Base-by-base conservation (phyloP, 2,113 vertebrate species). In the Zingel zingel region DNA sequence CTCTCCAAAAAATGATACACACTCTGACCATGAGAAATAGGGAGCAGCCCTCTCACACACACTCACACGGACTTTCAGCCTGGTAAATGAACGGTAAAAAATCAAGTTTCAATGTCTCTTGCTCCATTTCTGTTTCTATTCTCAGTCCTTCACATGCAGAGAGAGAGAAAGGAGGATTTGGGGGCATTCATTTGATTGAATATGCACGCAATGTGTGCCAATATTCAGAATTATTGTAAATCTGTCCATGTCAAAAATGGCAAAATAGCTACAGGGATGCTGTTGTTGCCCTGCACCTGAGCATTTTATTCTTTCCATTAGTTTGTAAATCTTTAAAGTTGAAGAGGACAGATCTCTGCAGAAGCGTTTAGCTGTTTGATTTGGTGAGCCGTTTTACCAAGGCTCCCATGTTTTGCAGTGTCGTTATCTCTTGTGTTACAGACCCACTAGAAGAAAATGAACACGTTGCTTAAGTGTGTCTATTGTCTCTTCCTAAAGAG, bases 31-130 rank as follows among this genome's bases (percentile, higher is more conserved):
- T 16, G 23, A 77, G 68, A 58, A 33, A 84, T 13, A 23, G 73
- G 25, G 33, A 54, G 61, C 67, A 27, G 39, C 72, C 54, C 59
- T 12, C 43, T 36, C 67, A 62, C 13, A 43, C 74, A 68, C 30
- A 70, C 69, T 75, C 56, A 64, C 69, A 71, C 43, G 30, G 23
- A 59, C 74, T 59, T 63, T 69, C 45, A 81, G 39, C 50, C 54
- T 14, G 18, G 63, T 80, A 83, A 87, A 87, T 82, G 82, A 62
- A 51, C 45, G n/a, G 51, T 48, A 63, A 47, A 63, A 61, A 50
- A 13, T 81, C 61, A 81, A 81, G 25, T 69, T 77, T 57, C 5
- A 15, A 23, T 14, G 36, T 58, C 13, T 48, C 23, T 16, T 50
- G 72, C 74, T 79, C 18, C 39, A 50, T 45, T 74, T 62, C 53